Evolutionary conservation across 2,797 vertebrate species (phyloP), one percentile per base, ranked within the genome.

Genomic region (Coregonus ussuriensis): DNA sequence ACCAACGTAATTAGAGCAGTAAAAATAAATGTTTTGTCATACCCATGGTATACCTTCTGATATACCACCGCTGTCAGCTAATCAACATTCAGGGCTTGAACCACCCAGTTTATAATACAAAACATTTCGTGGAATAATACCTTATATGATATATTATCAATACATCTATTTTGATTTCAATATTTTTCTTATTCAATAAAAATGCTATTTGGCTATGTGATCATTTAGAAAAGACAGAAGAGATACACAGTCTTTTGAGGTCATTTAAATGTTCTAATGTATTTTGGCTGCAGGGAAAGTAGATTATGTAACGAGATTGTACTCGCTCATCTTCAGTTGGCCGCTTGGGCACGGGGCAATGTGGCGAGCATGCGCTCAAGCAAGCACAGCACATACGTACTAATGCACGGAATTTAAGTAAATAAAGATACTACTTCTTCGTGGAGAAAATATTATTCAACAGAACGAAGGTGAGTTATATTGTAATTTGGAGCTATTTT

Each of bases 251-350:
- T 35, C 4, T 66, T 31, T 54, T 72, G 25, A 16, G 71, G 71
- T 72, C 14, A 72, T 13, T 53, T 5, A 33, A 31, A 72, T 54
- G 25, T 72, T 56, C 14, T 33, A 56, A 54, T 72, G 52, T 33
- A 56, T 72, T 56, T 72, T 72, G 21, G 52, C 51, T 56, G 71
- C 21, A 33, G 29, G 71, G 16, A 16, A 71, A 56, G 52, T 72
- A 52, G 29, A 73, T 83, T 83, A 76, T 77, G 35, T 74, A 81
- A 83, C 35, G 33, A n/a, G 76, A 76, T 83, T 79, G 66, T 31
- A 76, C 63, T 72, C 79, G 21, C 71, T 53, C 52, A 31, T 70
- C 69, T 79, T 62, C n/a, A 14, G 33, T 80, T 59, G 74, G 70
- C 74, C 70, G 75, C 72, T 81, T 73, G 31, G 63, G 75, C 67